A percentile compares a stretch with the other conserved stretches of the same genome.
phyloP scores from a whole-genome alignment of 1,140 invertebrate genomes.

The Tetragonula clypearis region DNA sequence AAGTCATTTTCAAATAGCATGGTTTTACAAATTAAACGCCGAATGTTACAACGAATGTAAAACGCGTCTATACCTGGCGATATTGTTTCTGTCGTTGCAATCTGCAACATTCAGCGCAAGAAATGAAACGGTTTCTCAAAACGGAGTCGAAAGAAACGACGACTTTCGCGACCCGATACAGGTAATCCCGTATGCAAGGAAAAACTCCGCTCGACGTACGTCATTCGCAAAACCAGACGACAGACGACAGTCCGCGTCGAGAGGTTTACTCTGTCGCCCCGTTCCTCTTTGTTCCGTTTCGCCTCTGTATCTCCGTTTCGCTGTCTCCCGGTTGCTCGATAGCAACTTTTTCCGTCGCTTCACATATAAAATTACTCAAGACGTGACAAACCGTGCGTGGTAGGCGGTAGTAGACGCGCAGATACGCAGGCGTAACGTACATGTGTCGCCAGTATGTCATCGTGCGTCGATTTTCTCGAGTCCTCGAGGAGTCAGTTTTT shows the following conservation, averaged over 20 bases:
- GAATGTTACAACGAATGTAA: neutral
- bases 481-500: constrained; percentile 72
- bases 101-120: neutral
- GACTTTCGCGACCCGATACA: neutral
- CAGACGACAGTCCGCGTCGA: neutral
- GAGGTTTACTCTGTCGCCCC: neutral
- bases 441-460: constrained; percentile 60
- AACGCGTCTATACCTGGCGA: neutral
- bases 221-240: neutral
- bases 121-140: neutral
- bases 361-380: constrained; percentile 44
- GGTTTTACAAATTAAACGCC: neutral
- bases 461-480: constrained; percentile 58
- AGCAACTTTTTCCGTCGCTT: constrained; percentile 25
- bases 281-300: too few relatives aligned
- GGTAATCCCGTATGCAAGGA: constrained; percentile 9
- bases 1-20: too few relatives aligned
- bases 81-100: neutral
- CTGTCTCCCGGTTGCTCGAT: neutral
- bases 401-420: constrained; percentile 28
- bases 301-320: neutral
- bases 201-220: constrained; percentile 6
- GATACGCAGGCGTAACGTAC: constrained; percentile 51
- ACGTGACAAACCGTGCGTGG: constrained; percentile 32
- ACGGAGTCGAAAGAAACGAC: neutral